Percentiles rank a stretch among this genome's conserved stretches.
Conservation (phyloP, 2,113 vertebrate genomes). For the Globicephala melas region DNA sequence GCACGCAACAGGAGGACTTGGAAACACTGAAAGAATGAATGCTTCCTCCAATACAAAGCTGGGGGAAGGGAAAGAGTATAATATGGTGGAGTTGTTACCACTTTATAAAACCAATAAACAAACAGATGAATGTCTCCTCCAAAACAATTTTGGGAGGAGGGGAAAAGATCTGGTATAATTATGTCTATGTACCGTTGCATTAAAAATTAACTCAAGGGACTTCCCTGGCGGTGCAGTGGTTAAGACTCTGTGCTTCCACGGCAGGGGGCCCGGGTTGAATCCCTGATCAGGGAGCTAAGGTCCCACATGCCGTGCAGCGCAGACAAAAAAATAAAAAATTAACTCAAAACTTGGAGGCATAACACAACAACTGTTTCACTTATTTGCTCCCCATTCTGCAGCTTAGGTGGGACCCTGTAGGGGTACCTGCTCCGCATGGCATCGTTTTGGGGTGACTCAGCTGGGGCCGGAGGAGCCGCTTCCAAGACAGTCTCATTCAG, state of each 20-base stretch:
- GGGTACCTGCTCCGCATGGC: not conserved
- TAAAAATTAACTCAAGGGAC: not conserved
- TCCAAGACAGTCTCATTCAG: not conserved
- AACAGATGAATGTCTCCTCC: not conserved
- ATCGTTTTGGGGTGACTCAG: not conserved
- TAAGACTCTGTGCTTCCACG: not conserved
- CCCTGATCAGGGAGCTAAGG: not conserved
- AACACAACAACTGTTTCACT: not conserved
- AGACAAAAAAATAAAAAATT: not conserved
- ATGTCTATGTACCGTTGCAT: not conserved
- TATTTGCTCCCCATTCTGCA: not conserved
- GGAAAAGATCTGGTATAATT: not conserved
- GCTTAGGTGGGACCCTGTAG: not conserved
- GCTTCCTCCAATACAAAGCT: not conserved
- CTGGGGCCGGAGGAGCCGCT: too few relatives aligned
- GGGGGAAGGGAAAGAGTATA: not conserved
- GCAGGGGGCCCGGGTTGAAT: not conserved
- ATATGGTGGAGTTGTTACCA: not conserved
- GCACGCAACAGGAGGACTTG: not conserved
- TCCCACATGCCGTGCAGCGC: not conserved
- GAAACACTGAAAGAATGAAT: conserved; percentile 31
- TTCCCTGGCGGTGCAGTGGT: not conserved
- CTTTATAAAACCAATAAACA: not conserved
- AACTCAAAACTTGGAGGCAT: not conserved
- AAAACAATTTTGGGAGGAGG: not conserved